A percentile compares a stretch with the other conserved stretches of the same genome.
Conservation (phyloP, 2,113 vertebrate species). For the Uropsilus gracilis region DNA sequence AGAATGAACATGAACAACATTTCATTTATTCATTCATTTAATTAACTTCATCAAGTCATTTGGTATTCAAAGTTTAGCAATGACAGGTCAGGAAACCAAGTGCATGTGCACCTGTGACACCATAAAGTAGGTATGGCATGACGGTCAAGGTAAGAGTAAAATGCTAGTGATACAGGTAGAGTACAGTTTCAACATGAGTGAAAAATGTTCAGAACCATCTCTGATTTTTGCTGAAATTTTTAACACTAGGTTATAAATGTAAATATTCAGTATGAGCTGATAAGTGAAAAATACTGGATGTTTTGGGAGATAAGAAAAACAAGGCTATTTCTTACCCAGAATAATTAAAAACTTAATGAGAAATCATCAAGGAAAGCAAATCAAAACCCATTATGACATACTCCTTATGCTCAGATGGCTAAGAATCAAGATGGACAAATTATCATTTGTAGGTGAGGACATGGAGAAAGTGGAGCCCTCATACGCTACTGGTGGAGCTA, state of each 20-base stretch:
- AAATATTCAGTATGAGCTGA: slow-evolving; percentile 12
- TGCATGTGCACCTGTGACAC: background rate
- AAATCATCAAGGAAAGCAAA: background rate
- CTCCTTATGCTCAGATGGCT: background rate
- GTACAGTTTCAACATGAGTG: background rate
- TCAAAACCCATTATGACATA: background rate
- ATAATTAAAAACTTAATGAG: slow-evolving; percentile 33
- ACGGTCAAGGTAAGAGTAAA: background rate
- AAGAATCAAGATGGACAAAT: background rate
- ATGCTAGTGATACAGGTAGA: background rate
- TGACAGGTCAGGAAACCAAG: background rate
- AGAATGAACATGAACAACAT: slow-evolving; percentile 7
- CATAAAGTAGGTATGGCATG: background rate
- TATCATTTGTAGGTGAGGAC: background rate
- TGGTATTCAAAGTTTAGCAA: background rate
- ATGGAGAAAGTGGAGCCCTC: background rate
- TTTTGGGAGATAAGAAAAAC: slow-evolving; percentile 19
- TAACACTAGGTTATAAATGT: background rate
- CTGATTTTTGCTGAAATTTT: background rate
- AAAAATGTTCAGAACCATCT: background rate
- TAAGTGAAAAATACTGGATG: background rate
- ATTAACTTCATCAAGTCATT: background rate
- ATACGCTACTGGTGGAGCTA: background rate
- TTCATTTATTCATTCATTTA: background rate
- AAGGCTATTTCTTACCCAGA: background rate